Percentiles rank a stretch among this genome's conserved stretches.
phyloP scores from a whole-genome alignment of 2,888 invertebrate species.

The Troides aeacus region DNA sequence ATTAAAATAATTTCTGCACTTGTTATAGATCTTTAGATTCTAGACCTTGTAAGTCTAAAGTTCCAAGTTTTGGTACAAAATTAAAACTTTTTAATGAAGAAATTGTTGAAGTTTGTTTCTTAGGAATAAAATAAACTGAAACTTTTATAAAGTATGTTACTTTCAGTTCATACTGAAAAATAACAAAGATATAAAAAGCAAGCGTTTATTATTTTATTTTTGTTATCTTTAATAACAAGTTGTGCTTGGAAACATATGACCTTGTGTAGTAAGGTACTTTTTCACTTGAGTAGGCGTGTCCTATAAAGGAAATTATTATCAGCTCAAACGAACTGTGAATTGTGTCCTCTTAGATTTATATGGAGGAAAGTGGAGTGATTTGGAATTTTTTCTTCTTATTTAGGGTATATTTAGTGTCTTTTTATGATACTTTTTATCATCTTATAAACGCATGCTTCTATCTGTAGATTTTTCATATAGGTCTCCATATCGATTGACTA shows the following conservation, averaged over 20 bases:
- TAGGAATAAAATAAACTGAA: neutral
- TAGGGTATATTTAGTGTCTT: neutral
- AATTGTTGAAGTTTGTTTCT: no score
- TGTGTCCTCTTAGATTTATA: slow-evolving; percentile 14
- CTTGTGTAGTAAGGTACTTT: slow-evolving; percentile 17
- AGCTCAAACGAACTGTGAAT: slow-evolving; percentile 23
- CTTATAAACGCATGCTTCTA: no score
- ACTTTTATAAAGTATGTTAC: neutral
- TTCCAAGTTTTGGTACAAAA: no score
- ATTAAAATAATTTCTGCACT: no score
- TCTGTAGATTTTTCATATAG: no score
- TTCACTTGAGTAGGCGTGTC: slow-evolving; percentile 21
- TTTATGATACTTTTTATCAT: neutral
- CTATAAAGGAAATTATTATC: slow-evolving; percentile 23
- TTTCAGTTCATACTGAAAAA: neutral
- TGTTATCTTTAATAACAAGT: neutral
- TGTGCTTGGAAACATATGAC: slow-evolving; percentile 8
- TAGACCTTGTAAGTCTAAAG: no score
- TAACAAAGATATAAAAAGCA: neutral
- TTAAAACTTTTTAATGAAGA: no score
- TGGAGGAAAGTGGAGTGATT: slow-evolving; percentile 4
- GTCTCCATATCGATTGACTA: no score
- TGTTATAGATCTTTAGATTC: no score
- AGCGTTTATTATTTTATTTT: neutral
- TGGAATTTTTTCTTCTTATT: neutral